Percentiles rank a stretch among this genome's conserved stretches.
phyloP scores from a whole-genome alignment of 2,113 vertebrate genomes.

The Trochalopteron elliotii region DNA sequence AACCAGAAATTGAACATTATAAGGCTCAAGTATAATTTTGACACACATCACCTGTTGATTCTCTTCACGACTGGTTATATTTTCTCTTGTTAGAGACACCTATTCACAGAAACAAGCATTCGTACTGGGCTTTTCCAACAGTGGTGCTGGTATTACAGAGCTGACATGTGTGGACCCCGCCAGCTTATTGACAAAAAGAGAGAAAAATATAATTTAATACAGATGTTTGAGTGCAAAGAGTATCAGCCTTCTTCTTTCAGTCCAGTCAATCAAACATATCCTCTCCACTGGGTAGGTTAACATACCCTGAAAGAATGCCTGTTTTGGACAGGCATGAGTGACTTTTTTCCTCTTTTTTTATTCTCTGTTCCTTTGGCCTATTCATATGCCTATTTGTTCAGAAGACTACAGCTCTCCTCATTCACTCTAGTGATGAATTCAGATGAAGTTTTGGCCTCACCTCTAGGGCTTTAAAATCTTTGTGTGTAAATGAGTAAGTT shows the following conservation, averaged over 20 bases:
- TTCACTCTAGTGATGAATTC: neutral
- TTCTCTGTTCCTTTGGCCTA: constrained; percentile 23
- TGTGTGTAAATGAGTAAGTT: neutral
- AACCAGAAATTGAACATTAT: neutral
- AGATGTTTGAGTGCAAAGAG: constrained; percentile 59
- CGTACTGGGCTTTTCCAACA: neutral
- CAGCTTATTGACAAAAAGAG: constrained; percentile 44
- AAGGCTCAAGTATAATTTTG: neutral
- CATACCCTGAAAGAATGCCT: constrained; percentile 47
- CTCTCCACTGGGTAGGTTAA: constrained; percentile 23
- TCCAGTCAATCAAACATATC: constrained; percentile 39
- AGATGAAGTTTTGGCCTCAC: neutral
- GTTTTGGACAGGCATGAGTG: constrained; percentile 16
- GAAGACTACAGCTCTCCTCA: neutral
- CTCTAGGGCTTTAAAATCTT: neutral
- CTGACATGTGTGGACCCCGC: neutral
- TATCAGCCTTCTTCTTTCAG: constrained; percentile 48
- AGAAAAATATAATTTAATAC: neutral
- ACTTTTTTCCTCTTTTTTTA: neutral
- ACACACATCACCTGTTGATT: neutral
- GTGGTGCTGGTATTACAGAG: neutral
- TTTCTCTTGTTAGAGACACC: neutral
- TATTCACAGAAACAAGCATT: neutral
- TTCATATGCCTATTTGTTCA: constrained; percentile 24
- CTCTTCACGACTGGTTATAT: neutral